Percentiles rank a stretch among this genome's conserved stretches.
phyloP scores from a whole-genome alignment of 1,140 invertebrate genomes.

The Nixonia krombeini region DNA sequence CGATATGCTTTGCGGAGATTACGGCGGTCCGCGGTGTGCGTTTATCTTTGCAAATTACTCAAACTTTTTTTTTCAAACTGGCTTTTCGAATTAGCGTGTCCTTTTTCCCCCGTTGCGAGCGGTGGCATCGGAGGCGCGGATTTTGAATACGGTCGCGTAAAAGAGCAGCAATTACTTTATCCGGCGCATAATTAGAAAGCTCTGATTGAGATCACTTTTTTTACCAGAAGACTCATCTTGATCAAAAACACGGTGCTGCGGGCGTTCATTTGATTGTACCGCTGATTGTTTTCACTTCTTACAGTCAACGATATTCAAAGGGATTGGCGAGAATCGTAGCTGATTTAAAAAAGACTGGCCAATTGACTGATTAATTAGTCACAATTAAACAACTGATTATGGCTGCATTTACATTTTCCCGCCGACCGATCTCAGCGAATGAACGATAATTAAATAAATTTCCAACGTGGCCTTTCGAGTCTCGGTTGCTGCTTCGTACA shows the following conservation, averaged over 20 bases:
- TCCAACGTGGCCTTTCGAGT: too few species aligned
- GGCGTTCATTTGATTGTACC: slow-evolving; percentile 19
- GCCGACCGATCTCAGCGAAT: too few species aligned
- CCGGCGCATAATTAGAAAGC: slow-evolving; percentile 34
- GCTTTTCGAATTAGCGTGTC: background rate
- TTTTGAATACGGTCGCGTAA: slow-evolving; percentile 14
- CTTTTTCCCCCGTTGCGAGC: slow-evolving; percentile 22
- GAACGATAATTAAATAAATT: too few species aligned
- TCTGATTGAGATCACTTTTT: slow-evolving; percentile 30
- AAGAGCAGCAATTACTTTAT: slow-evolving; percentile 25
- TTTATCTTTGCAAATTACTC: slow-evolving; percentile 35
- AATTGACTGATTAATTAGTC: too few species aligned
- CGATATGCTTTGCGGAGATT: slow-evolving; percentile 19
- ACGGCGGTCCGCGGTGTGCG: slow-evolving; percentile 19
- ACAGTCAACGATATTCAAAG: too few species aligned
- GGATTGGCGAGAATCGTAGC: too few species aligned
- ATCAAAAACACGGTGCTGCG: slow-evolving; percentile 27
- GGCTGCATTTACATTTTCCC: too few species aligned
- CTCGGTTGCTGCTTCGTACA: too few species aligned
- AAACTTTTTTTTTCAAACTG: slow-evolving; percentile 15
- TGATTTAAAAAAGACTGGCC: too few species aligned
- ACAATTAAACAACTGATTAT: too few species aligned
- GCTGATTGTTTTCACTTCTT: background rate
- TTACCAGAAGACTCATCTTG: slow-evolving; percentile 21
- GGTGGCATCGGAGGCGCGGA: slow-evolving; percentile 13